Percentiles rank a stretch among this genome's conserved stretches.
Evolutionary conservation across 2,888 invertebrate genomes (phyloP).

Genomic region (Spilarctia lutea): DNA sequence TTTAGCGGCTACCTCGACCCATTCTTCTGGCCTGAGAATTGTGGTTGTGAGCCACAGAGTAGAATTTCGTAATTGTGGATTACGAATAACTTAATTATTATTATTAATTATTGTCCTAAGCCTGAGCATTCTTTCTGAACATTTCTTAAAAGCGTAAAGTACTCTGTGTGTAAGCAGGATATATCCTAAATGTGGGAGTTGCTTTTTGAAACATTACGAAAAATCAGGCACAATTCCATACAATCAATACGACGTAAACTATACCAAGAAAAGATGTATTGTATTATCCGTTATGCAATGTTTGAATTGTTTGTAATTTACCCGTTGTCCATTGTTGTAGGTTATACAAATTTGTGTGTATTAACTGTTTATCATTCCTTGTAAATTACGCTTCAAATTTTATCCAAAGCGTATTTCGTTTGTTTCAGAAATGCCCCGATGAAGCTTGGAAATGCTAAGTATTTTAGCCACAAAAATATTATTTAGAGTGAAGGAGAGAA

Average conservation of each 20-base stretch:
- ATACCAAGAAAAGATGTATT: neutral
- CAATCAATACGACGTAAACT: neutral
- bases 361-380: slow-evolving; percentile 10
- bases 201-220: no score
- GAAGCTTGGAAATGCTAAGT: slow-evolving; percentile 68
- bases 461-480: neutral
- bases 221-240: neutral
- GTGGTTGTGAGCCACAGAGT: no score
- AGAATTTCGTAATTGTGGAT: no score
- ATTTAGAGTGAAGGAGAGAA: no score
- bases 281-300: slow-evolving; percentile 9
- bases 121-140: no score
- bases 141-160: no score
- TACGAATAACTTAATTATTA: no score
- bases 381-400: neutral
- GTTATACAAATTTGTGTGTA: neutral
- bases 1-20: no score
- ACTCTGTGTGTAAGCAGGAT: no score
- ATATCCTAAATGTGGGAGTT: no score
- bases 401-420: neutral
- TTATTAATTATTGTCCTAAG: no score
- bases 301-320: slow-evolving; percentile 2
- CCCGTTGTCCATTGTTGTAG: neutral
- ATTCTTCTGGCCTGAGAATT: no score
- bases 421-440: slow-evolving; percentile 77